A percentile compares a stretch with the other conserved stretches of the same genome.
Evolutionary conservation across 2,888 invertebrate genomes (phyloP).

Genomic region (Eupithecia subfuscata): DNA sequence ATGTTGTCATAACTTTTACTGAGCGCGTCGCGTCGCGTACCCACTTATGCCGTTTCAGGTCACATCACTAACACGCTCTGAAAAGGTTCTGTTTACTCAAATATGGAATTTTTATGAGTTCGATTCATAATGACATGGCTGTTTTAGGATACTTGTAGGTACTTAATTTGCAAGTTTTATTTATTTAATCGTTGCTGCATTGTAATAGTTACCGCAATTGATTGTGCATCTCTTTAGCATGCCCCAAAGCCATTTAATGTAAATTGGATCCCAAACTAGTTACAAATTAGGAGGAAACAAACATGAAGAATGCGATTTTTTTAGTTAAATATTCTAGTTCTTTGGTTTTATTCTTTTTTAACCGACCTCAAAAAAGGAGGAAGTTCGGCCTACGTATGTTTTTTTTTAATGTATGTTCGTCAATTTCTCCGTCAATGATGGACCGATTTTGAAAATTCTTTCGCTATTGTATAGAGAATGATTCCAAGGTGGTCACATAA

Average conservation of each 20-base stretch:
- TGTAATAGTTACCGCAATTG: neutral
- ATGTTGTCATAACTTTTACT: slow-evolving; percentile 80
- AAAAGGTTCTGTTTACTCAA: slow-evolving; percentile 15
- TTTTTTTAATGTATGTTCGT: too few relatives aligned
- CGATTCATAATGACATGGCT: neutral
- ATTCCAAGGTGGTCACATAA: too few relatives aligned
- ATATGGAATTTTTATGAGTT: slow-evolving; percentile 3
- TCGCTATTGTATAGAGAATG: too few relatives aligned
- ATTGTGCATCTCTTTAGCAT: neutral
- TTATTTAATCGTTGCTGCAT: neutral
- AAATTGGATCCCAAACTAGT: neutral
- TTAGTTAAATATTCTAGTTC: too few relatives aligned
- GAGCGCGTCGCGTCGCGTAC: slow-evolving; percentile 37
- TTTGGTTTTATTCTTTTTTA: too few relatives aligned
- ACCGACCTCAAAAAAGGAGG: too few relatives aligned
- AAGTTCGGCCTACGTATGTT: too few relatives aligned
- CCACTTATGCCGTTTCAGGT: slow-evolving; percentile 11
- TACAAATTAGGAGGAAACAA: neutral
- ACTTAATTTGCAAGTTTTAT: neutral
- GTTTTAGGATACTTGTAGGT: neutral
- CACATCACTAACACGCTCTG: slow-evolving; percentile 12
- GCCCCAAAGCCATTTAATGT: slow-evolving; percentile 4
- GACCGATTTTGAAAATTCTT: too few relatives aligned
- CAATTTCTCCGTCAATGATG: too few relatives aligned
- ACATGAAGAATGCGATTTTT: too few relatives aligned